phyloP scores from a whole-genome alignment of 2,888 invertebrate species.

The Tinea semifulvella region DNA sequence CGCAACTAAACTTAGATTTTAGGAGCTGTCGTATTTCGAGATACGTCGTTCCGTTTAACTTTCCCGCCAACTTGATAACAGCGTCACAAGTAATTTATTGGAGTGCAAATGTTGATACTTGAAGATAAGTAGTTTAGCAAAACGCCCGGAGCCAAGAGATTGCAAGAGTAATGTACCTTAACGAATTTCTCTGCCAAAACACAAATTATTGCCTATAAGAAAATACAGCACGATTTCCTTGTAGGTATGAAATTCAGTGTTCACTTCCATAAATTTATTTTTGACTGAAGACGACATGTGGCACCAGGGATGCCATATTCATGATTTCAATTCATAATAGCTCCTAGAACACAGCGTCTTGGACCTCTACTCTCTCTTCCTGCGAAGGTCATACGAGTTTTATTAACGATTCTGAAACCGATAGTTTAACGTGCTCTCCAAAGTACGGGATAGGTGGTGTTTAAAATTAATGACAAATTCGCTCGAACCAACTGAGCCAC shows the following conservation, averaged over 20 bases:
- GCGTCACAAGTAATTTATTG: constrained; percentile 18
- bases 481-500: no score
- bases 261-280: no score
- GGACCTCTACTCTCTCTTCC: no score
- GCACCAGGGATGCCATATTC: no score
- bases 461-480: no score
- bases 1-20: constrained; percentile 6
- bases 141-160: constrained; percentile 8
- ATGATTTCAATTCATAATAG: no score
- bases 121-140: constrained; percentile 9
- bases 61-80: constrained; percentile 16
- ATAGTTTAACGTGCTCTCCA: no score
- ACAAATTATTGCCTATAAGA: constrained; percentile 1
- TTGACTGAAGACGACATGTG: no score
- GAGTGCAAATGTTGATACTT: constrained; percentile 15
- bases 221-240: not conserved
- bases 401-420: no score
- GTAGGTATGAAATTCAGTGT: not conserved
- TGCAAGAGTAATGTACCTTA: not conserved
- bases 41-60: constrained; percentile 11
- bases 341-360: no score
- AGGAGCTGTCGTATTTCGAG: not conserved
- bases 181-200: constrained; percentile 1
- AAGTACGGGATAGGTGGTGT: no score
- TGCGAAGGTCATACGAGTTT: no score